A percentile compares a stretch with the other conserved stretches of the same genome.
Conservation (phyloP, 2,797 vertebrate species). For the Amblyraja radiata region DNA sequence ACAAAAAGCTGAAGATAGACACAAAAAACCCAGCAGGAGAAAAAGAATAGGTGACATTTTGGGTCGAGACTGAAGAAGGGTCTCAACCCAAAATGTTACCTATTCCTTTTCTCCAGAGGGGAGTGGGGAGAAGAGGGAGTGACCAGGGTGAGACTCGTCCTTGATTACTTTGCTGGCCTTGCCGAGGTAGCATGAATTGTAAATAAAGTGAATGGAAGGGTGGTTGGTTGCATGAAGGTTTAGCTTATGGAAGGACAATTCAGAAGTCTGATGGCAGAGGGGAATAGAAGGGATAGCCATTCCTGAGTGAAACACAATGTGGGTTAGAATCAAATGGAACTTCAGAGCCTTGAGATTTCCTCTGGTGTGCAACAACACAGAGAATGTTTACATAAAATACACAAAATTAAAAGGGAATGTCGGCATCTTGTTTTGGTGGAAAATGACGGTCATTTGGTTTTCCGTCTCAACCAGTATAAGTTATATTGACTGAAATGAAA, state of each 20-base stretch:
- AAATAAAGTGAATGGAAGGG: too few relatives aligned
- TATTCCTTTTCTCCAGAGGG: too few relatives aligned
- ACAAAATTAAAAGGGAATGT: neutral
- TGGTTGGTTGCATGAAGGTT: too few relatives aligned
- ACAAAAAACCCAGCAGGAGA: neutral
- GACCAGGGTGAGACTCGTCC: too few relatives aligned
- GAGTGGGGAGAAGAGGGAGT: too few relatives aligned
- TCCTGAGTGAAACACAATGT: neutral
- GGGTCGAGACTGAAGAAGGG: too few relatives aligned
- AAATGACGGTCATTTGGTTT: neutral
- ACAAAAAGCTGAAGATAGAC: neutral
- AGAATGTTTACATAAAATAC: neutral
- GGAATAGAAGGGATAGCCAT: neutral
- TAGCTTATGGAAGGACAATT: too few relatives aligned
- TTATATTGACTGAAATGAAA: constrained; percentile 6
- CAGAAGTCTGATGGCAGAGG: too few relatives aligned
- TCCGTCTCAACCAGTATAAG: neutral
- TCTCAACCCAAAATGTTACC: too few relatives aligned
- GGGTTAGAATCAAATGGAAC: neutral
- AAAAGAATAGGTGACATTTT: neutral
- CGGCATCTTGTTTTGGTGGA: neutral
- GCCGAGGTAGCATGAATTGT: too few relatives aligned
- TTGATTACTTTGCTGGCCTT: too few relatives aligned
- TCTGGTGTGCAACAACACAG: neutral
- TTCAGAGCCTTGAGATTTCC: neutral